Evolutionary conservation across 1,140 invertebrate species (phyloP).

Genomic region (Anthonomus grandis): DNA sequence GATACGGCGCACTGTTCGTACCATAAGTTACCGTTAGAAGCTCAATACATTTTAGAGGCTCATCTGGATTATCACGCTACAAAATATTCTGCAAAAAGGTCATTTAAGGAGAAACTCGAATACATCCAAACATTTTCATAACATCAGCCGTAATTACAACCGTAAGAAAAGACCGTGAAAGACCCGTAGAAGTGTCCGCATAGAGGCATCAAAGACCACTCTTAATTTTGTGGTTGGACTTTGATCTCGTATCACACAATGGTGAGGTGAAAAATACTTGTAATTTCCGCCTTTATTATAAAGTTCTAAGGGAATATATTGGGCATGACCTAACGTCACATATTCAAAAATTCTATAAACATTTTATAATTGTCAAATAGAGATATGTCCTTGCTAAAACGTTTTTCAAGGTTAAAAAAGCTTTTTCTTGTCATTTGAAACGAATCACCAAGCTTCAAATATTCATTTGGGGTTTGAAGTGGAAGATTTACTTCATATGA

Average conservation of each 20-base stretch:
- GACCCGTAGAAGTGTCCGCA: constrained; percentile 39
- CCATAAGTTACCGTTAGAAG: constrained; percentile 47
- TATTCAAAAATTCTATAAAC: constrained; percentile 43
- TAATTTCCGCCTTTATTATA: constrained; percentile 3
- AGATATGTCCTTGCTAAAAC: neutral
- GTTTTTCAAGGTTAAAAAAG: constrained; percentile 5
- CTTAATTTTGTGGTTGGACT: constrained; percentile 40
- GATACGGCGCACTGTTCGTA: constrained; percentile 38
- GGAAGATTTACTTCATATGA: constrained; percentile 13
- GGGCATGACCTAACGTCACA: constrained; percentile 36
- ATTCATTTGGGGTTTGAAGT: constrained; percentile 1
- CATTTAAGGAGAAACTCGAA: constrained; percentile 37
- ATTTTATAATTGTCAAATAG: constrained; percentile 25
- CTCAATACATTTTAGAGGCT: constrained; percentile 35
- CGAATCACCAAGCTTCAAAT: constrained; percentile 13
- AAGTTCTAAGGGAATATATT: constrained; percentile 17
- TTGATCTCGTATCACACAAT: constrained; percentile 43
- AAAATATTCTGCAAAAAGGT: constrained; percentile 43
- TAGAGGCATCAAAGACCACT: constrained; percentile 45
- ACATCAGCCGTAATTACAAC: constrained; percentile 43
- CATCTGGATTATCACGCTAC: constrained; percentile 36
- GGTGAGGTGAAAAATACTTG: constrained; percentile 49
- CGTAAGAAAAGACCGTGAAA: constrained; percentile 40
- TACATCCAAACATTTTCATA: constrained; percentile 48
- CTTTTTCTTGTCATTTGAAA: neutral